Conservation (phyloP, 92 coral and sea anemone genomes). For the Zoanthus solanderi region DNA sequence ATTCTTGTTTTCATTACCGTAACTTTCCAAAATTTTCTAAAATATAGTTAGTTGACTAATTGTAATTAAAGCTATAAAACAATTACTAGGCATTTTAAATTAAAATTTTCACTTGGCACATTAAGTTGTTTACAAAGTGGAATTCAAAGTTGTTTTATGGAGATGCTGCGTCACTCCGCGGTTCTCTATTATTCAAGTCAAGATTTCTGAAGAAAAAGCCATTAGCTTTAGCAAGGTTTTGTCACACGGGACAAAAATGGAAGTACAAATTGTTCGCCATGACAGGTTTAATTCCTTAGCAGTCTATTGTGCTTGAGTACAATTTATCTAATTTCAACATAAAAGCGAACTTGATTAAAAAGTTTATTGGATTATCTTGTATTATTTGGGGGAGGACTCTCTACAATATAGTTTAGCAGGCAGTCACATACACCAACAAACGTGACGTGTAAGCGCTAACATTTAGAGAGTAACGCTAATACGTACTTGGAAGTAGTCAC, state of each 20-base stretch:
- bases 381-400: background rate
- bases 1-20: no score
- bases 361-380: background rate
- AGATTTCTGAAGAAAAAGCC: background rate
- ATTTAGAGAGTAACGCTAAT: background rate
- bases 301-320: background rate
- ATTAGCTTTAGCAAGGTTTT: background rate
- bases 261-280: background rate
- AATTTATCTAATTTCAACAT: background rate
- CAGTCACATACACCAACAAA: background rate
- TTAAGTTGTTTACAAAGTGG: no score
- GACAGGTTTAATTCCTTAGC: background rate
- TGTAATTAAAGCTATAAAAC: no score
- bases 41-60: no score
- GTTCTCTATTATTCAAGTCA: background rate
- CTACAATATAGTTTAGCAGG: background rate
- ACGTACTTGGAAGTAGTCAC: background rate
- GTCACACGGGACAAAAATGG: conserved; percentile 2
- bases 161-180: background rate
- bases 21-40: no score
- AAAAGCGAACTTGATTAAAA: background rate
- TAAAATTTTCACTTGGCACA: no score
- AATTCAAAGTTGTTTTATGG: background rate
- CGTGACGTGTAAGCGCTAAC: background rate
- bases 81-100: no score